A percentile compares a stretch with the other conserved stretches of the same genome.
Conservation (phyloP, 1,140 invertebrate species). For the Metaphire vulgaris region DNA sequence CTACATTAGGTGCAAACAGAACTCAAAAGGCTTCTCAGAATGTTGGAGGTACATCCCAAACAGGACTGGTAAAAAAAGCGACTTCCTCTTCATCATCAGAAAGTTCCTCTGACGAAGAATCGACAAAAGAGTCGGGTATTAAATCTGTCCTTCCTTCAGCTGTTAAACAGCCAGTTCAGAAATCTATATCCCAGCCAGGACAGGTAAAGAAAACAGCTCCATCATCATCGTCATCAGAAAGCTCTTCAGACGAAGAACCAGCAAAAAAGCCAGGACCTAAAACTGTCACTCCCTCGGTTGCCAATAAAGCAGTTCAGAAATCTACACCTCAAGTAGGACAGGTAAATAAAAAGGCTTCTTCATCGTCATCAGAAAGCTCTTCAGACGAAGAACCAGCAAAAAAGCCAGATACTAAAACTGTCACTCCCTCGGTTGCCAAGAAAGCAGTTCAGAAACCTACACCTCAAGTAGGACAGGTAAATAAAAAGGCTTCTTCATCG, state of each 20-base stretch:
- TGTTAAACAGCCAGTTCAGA: too few relatives aligned
- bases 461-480: background rate
- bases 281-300: background rate
- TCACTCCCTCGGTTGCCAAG: constrained; percentile 14
- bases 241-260: background rate
- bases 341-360: background rate
- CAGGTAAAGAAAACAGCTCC: too few relatives aligned
- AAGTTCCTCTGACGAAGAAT: too few relatives aligned
- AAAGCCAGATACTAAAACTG: background rate
- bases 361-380: background rate
- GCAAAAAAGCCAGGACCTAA: background rate
- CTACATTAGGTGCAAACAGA: too few relatives aligned
- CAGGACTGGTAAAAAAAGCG: too few relatives aligned
- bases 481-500: background rate
- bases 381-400: background rate
- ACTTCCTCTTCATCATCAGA: too few relatives aligned
- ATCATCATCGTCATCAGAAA: too few relatives aligned
- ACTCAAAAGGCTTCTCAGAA: too few relatives aligned
- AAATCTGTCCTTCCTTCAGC: too few relatives aligned
- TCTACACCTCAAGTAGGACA: background rate
- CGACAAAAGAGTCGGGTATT: too few relatives aligned
- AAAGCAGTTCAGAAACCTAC: constrained; percentile 23
- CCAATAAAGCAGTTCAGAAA: background rate
- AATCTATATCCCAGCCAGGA: too few relatives aligned
- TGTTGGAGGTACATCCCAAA: too few relatives aligned